Base-by-base conservation (phyloP, 2,888 invertebrate genomes). In the Axea sp. region DNA sequence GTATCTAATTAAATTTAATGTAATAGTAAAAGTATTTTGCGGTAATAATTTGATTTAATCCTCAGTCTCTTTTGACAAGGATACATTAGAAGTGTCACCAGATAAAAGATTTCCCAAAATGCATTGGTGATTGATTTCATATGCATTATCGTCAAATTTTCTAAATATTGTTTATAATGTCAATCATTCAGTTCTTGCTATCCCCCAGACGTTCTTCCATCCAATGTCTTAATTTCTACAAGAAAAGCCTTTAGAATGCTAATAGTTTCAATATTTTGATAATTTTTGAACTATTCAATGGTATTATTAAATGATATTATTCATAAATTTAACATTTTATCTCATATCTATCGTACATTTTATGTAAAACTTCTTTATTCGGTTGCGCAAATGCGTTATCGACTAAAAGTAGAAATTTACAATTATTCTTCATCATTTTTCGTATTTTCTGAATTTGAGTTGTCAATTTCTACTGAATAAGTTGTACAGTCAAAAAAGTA, bases 331-430 rank as follows among this genome's bases (percentile, higher is more conserved):
- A 37, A 53, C 5, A 7, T 28, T 17, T 39, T n/a, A 53, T 39
- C 37, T 53, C 15, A 53, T 26, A 57, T 57, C 12, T 69, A 17
- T 39, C 17, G 12, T 55, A 43, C 11, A 68, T 17, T 22, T 41
- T 9, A 28, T 73, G 65, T 1, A 76, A 41, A 8, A 28, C 53
- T 9, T 77, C 62, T 49, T 68, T 22, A 9, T 47, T 41, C 43
- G 71, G 75, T 33, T 78, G 77, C 2, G 49, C 43, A 0, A 73
- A 68, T 7, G 76, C 76, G 57, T 77, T 77, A 31, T 76, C 62
- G 5, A 78, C 17, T 8, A 76, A 26, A 22, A 77, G 49, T 11
- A 77, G 17, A 6, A 76, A 59, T 60, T 75, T 76, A 14, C 45
- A 67, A 30, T 26, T 35, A n/a, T 30, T 28, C 4, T 60, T 37